phyloP scores from a whole-genome alignment of 2,888 invertebrate species.

The Apodemia duryi region DNA sequence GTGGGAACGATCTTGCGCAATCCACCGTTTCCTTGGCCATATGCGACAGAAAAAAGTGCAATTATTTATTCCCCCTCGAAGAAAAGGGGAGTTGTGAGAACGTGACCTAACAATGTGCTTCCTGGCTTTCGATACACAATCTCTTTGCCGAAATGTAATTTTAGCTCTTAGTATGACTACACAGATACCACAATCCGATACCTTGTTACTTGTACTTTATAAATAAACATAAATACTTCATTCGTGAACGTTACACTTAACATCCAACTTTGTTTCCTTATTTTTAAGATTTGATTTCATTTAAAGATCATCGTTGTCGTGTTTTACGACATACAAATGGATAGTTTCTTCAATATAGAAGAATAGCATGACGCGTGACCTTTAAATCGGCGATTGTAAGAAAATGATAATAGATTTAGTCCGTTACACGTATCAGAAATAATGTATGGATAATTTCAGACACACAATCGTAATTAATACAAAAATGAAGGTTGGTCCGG shows the following conservation, averaged over 20 bases:
- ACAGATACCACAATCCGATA: slow-evolving; percentile 52
- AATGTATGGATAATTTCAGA: neutral
- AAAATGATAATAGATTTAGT: slow-evolving; percentile 69
- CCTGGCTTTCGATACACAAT: slow-evolving; percentile 74
- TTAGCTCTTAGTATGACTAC: slow-evolving; percentile 48
- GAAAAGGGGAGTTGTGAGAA: slow-evolving; percentile 79
- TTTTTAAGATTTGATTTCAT: slow-evolving; percentile 35
- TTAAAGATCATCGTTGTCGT: slow-evolving; percentile 29
- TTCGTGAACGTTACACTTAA: slow-evolving; percentile 34
- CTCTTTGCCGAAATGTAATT: slow-evolving; percentile 47
- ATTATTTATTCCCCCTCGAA: slow-evolving; percentile 78
- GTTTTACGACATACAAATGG: slow-evolving; percentile 39
- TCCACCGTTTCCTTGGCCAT: slow-evolving; percentile 73
- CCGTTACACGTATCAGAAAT: slow-evolving; percentile 20
- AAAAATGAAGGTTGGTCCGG: too few species aligned
- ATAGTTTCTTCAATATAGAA: slow-evolving; percentile 61
- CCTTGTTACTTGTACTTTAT: slow-evolving; percentile 45
- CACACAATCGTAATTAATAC: too few species aligned
- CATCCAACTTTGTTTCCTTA: slow-evolving; percentile 35
- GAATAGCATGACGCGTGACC: slow-evolving; percentile 75
- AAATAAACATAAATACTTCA: slow-evolving; percentile 57
- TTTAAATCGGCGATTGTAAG: slow-evolving; percentile 69
- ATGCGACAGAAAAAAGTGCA: slow-evolving; percentile 80
- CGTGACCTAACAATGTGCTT: slow-evolving; percentile 79
- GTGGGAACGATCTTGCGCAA: slow-evolving; percentile 76